phyloP scores from a whole-genome alignment of 2,888 invertebrate genomes.

The Phyllotreta cruciferae region DNA sequence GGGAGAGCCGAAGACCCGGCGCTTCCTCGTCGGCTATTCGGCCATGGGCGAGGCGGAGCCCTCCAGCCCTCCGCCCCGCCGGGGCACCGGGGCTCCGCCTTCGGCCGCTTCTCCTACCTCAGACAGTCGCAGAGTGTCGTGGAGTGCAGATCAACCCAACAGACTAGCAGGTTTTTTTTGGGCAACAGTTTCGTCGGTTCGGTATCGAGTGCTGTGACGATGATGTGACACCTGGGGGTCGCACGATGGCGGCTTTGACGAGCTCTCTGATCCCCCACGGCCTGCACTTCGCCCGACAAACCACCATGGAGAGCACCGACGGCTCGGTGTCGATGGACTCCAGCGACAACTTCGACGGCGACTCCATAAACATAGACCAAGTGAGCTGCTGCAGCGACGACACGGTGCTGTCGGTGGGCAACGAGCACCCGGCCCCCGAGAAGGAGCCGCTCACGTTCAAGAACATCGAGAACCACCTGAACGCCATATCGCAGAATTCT shows the following conservation, averaged over 20 bases:
- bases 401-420: slow-evolving; percentile 82
- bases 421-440: slow-evolving; percentile 61
- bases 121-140: slow-evolving; percentile 56
- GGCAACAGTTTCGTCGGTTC: slow-evolving; percentile 14
- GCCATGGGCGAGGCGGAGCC: slow-evolving; percentile 36
- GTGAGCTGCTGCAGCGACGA: slow-evolving; percentile 78
- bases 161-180: slow-evolving; percentile 22
- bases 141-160: slow-evolving; percentile 52
- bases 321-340: slow-evolving; percentile 58
- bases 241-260: slow-evolving; percentile 51
- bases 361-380: slow-evolving; percentile 61
- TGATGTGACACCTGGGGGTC: slow-evolving; percentile 12
- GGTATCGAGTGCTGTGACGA: slow-evolving; percentile 7
- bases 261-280: slow-evolving; percentile 50
- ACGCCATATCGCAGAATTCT: slow-evolving; percentile 71
- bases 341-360: slow-evolving; percentile 54
- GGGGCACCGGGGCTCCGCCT: slow-evolving; percentile 53
- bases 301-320: slow-evolving; percentile 53
- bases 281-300: slow-evolving; percentile 50
- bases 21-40: slow-evolving; percentile 51
- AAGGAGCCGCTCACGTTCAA: slow-evolving; percentile 65
- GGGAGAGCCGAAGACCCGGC: slow-evolving; percentile 48
- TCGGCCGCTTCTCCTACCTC: slow-evolving; percentile 47
- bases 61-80: slow-evolving; percentile 46
- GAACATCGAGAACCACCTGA: slow-evolving; percentile 73